A percentile compares a stretch with the other conserved stretches of the same genome.
These are phyloP conservation scores for Protaetia brevitarsis DNA, from an alignment of 1,140 invertebrate species.

Conservation along the genomic window DNA sequence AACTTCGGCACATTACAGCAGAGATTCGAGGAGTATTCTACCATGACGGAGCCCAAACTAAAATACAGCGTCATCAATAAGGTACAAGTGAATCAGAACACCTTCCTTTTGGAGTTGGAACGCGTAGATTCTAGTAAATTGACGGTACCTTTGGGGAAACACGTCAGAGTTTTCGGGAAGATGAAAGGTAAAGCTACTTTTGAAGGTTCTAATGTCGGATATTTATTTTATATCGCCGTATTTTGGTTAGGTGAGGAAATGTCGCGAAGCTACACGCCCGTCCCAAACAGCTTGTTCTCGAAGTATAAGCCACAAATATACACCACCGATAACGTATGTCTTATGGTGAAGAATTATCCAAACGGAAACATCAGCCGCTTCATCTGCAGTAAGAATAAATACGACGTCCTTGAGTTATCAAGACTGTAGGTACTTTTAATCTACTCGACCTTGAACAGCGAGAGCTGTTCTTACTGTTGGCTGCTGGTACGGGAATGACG, in stretches of 20 bases:
- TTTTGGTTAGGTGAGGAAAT: conserved; percentile 55
- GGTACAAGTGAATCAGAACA: conserved; percentile 54
- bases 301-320: conserved; percentile 42
- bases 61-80: conserved; percentile 44
- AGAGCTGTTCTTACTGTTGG: conserved; percentile 67
- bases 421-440: conserved; percentile 57
- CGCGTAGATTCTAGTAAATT: conserved; percentile 48
- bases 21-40: conserved; percentile 29
- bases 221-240: conserved; percentile 10
- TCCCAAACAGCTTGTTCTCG: conserved; percentile 57
- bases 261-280: conserved; percentile 78
- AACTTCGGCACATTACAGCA: conserved; percentile 48
- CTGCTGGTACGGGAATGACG: conserved; percentile 86
- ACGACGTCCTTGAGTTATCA: conserved; percentile 58
- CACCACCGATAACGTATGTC: conserved; percentile 54
- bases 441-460: conserved; percentile 53
- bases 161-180: conserved; percentile 54
- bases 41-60: conserved; percentile 30
- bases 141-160: conserved; percentile 58
- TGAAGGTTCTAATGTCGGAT: conserved; percentile 1
- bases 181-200: conserved; percentile 50
- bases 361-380: conserved; percentile 68
- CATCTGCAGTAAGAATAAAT: conserved; percentile 53
- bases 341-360: conserved; percentile 73
- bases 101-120: conserved; percentile 52